Evolutionary conservation across 2,888 invertebrate species (phyloP), one percentile per base, ranked within the genome.

Genomic region (Hydrotaea diabolus): DNA sequence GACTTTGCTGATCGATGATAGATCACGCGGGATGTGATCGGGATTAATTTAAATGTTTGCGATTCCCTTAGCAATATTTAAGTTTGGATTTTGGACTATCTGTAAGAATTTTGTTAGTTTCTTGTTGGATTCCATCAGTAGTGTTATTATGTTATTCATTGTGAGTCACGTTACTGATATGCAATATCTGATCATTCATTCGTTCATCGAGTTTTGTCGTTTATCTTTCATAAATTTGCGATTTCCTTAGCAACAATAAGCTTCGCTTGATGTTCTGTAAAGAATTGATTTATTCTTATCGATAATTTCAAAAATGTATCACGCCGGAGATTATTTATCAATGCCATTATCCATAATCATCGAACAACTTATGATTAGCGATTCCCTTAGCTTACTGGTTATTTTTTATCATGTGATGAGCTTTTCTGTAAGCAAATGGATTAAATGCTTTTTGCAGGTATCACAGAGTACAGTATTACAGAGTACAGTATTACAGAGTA

Each of bases 351-450:
- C 43, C 66, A 69, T 59, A 46, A 69, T 75, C 78, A 81, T 76
- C 81, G 77, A 73, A 76, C 43, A 75, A 73, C 69, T 17, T 46
- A 21, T 23, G 17, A 23, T 13, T 69, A 77, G 85, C 85, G 85
- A 85, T 85, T 85, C 85, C 85, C 85, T 85, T 85, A 85, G 85
- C 85, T 69, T 82, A 74, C 85, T 85, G 85, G 85, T 85, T 82
- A 74, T 82, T 77, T 80, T 64, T 66, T 79, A 62, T 79, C 55
- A 73, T 64, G 71, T 80, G 77, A 77, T 64, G 77, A 74, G 72
- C 46, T 77, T 71, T 31, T 62, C 57, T 72, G 49, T 73, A 59
- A 39, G 73, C 73, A 69, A 43, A 69, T 21, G 43, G 69, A 66
- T 66, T 66, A 39, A 23, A 21, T 43, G 69, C 69, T 69, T 69